phyloP scores from a whole-genome alignment of 2,113 vertebrate genomes.

The Cettia cetti region DNA sequence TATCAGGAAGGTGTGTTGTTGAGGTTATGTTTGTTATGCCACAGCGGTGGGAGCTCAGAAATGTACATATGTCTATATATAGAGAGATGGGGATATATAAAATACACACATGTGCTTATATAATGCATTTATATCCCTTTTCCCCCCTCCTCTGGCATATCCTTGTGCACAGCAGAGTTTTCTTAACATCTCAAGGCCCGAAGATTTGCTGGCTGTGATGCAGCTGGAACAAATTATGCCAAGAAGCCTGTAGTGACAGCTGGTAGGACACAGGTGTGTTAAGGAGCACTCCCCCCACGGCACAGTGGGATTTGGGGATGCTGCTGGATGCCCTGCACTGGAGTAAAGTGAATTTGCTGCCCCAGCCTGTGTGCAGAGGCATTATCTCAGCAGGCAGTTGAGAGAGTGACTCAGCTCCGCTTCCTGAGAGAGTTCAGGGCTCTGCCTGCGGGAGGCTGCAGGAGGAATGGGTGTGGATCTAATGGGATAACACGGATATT shows the following conservation, averaged over 20 bases:
- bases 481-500: background rate
- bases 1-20: background rate
- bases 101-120: fast-evolving
- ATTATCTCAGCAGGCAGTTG: slow-evolving; percentile 59
- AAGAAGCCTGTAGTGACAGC: background rate
- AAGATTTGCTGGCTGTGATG: background rate
- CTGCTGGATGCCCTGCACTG: background rate
- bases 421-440: slow-evolving; percentile 37
- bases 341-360: background rate
- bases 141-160: background rate
- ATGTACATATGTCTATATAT: fast-evolving
- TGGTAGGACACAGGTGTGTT: background rate
- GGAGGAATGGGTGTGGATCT: slow-evolving; percentile 22
- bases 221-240: background rate
- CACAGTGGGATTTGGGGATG: background rate
- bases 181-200: background rate
- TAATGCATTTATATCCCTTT: background rate
- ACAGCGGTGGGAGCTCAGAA: background rate
- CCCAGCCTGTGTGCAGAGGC: background rate
- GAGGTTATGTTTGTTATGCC: background rate
- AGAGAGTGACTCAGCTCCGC: slow-evolving; percentile 56
- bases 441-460: background rate
- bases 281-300: fast-evolving
- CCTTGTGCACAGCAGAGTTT: background rate
- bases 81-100: fast-evolving